Percentiles rank a stretch among this genome's conserved stretches.
Conservation (phyloP, 2,888 invertebrate genomes). For the Trissolcus brochymenae region DNA sequence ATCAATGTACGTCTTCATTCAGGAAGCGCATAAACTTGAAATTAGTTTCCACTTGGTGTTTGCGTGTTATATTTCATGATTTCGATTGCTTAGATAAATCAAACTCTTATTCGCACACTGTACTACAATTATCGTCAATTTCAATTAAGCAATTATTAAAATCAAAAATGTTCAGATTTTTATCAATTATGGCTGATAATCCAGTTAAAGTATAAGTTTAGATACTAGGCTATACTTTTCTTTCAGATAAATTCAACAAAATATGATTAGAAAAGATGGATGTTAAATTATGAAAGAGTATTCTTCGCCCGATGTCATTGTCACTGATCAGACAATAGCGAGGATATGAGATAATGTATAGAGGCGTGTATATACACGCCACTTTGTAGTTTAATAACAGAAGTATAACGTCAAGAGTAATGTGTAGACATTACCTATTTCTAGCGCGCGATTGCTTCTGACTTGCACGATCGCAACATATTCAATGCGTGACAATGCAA, state of each 20-base stretch:
- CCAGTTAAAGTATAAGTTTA: no score
- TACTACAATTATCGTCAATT: not conserved
- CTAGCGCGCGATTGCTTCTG: constrained; percentile 15
- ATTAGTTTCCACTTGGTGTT: constrained; percentile 17
- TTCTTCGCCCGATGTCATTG: constrained; percentile 16
- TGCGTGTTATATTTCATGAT: not conserved
- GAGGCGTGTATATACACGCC: constrained; percentile 6
- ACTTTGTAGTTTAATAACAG: constrained; percentile 25
- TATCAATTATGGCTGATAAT: no score
- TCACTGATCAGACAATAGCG: constrained; percentile 27
- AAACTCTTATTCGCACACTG: not conserved
- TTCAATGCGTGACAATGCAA: constrained; percentile 18
- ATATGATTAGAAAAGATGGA: constrained; percentile 10
- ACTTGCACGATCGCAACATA: constrained; percentile 15
- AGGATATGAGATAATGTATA: constrained; percentile 24
- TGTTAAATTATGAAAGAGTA: constrained; percentile 13
- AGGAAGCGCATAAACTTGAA: constrained; percentile 18
- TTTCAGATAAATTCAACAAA: not conserved
- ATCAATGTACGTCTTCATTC: constrained; percentile 9
- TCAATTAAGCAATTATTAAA: not conserved
- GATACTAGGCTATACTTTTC: not conserved
- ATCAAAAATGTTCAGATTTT: no score
- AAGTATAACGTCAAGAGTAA: constrained; percentile 26
- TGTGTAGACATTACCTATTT: constrained; percentile 28
- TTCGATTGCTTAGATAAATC: not conserved